Evolutionary conservation across 2,888 invertebrate species (phyloP), one percentile per base, ranked within the genome.

Genomic region (Ennomos fuscantarius): DNA sequence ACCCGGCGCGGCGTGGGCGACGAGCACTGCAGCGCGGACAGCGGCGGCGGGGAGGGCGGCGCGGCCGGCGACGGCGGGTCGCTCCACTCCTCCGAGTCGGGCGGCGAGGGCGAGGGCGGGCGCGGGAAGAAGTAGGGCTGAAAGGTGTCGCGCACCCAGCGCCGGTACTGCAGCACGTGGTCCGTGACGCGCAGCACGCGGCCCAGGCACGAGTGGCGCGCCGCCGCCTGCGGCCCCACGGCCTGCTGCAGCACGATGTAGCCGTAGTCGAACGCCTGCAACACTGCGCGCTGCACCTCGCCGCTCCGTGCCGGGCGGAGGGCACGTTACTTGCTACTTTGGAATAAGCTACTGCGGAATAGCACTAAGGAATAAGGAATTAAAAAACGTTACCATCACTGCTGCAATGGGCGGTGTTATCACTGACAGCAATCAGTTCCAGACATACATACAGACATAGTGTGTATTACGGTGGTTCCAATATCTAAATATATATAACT

Each of bases 261-360:
- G 60, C 99, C 99, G 93, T 97, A 98, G 89, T 98, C 98, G 93
- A 99, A 99, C 61, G 99, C 98, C 91, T 97, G 96, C 84, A 12
- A n/a, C n/a, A n/a, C n/a, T n/a, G n/a, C n/a, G n/a, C n/a, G n/a
- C n/a, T n/a, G n/a, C n/a, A n/a, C n/a, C n/a, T n/a, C n/a, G n/a
- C n/a, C n/a, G n/a, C n/a, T n/a, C n/a, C n/a, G n/a, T n/a, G n/a
- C n/a, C n/a, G n/a, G n/a, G n/a, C n/a, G n/a, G n/a, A n/a, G n/a
- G n/a, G n/a, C n/a, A n/a, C n/a, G n/a, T n/a, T n/a, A n/a, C n/a
- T n/a, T n/a, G n/a, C n/a, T n/a, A n/a, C n/a, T n/a, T n/a, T n/a
- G n/a, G n/a, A n/a, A n/a, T n/a, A n/a, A n/a, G n/a, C n/a, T n/a
- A n/a, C n/a, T n/a, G n/a, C n/a, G n/a, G n/a, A n/a, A n/a, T n/a